These are phyloP conservation scores for Coturnix japonica DNA, from an alignment of 2,113 vertebrate species.

Conservation along the genomic window DNA sequence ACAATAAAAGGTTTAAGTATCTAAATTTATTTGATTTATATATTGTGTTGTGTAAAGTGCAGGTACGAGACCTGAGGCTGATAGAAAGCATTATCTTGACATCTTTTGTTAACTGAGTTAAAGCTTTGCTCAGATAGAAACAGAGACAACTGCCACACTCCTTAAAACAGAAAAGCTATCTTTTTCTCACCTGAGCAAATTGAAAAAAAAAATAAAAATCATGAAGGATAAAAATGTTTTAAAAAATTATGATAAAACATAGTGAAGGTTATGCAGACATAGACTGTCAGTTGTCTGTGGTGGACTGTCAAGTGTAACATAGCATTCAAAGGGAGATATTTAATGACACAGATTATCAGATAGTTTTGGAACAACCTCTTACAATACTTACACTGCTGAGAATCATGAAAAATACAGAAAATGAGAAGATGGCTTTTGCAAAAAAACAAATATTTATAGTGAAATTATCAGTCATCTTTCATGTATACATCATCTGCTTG, in stretches of 20 bases:
- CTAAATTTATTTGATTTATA: neutral
- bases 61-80: accelerated
- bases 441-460: neutral
- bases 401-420: neutral
- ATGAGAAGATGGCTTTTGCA: neutral
- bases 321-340: neutral
- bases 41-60: neutral
- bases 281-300: neutral
- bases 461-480: neutral
- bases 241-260: neutral
- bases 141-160: neutral
- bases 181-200: neutral
- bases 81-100: neutral
- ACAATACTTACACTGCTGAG: neutral
- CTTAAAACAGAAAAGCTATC: neutral
- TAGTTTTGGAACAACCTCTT: neutral
- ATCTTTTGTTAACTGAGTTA: neutral
- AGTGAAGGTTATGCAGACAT: neutral
- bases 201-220: neutral
- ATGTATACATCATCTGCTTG: neutral
- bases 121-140: neutral
- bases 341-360: neutral
- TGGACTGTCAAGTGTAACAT: neutral
- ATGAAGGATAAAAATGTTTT: neutral
- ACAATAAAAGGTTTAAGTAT: neutral